phyloP scores from a whole-genome alignment of 23 tunicate species.

The Trididemnum nubilum region DNA sequence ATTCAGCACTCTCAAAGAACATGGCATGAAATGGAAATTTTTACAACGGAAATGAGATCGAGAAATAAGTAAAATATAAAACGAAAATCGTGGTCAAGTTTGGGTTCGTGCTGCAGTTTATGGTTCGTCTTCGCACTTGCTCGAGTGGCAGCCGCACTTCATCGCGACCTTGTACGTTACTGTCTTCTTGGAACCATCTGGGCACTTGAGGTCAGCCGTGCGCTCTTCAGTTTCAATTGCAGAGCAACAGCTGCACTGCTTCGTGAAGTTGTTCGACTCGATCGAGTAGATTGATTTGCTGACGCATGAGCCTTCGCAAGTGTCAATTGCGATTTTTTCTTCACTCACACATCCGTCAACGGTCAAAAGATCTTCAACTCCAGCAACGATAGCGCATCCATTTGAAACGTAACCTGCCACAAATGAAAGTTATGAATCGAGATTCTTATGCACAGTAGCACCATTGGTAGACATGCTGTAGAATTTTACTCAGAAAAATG shows the following conservation, averaged over 20 bases:
- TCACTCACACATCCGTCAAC: constrained; percentile 83
- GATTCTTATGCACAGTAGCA: too few species aligned
- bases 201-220: constrained; percentile 60
- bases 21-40: not conserved
- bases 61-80: constrained; percentile 15
- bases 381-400: constrained; percentile 45
- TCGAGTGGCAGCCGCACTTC: constrained; percentile 80
- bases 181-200: constrained; percentile 69
- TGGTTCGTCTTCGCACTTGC: constrained; percentile 71
- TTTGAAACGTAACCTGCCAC: constrained; percentile 15
- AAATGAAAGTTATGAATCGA: too few species aligned
- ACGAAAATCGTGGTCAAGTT: not conserved
- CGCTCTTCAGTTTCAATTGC: constrained; percentile 69
- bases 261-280: constrained; percentile 78
- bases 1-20: not conserved
- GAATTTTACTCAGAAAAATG: not conserved
- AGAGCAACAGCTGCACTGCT: constrained; percentile 87
- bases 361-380: constrained; percentile 41
- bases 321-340: constrained; percentile 47
- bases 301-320: constrained; percentile 90
- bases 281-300: constrained; percentile 81
- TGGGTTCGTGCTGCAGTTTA: constrained; percentile 2
- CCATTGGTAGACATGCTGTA: not conserved
- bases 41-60: not conserved
- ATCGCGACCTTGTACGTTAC: constrained; percentile 73